Evolutionary conservation across 2,888 invertebrate species (phyloP).

Genomic region (Ophion obscuratus): DNA sequence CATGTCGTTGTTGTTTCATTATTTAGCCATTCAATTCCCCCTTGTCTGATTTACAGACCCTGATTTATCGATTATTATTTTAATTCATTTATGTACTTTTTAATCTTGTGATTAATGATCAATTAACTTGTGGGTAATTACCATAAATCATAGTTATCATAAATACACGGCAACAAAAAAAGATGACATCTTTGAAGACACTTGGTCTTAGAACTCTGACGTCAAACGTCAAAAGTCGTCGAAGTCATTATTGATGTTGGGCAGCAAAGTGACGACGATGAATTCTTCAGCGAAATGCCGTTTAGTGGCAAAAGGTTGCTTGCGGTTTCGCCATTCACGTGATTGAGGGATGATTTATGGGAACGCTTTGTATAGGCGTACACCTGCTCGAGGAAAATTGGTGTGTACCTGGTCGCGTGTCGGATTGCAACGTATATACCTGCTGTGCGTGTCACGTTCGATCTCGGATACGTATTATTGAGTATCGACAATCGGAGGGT

Average conservation of each 20-base stretch:
- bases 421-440: slow-evolving; percentile 68
- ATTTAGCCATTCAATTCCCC: not conserved
- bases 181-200: not conserved
- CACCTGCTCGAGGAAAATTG: slow-evolving; percentile 49
- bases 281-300: slow-evolving; percentile 9
- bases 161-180: not conserved
- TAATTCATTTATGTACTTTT: too few relatives aligned
- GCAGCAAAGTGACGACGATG: slow-evolving; percentile 39
- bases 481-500: slow-evolving; percentile 72
- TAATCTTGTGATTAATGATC: not conserved
- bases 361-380: slow-evolving; percentile 18
- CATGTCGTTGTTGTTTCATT: too few relatives aligned
- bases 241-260: slow-evolving; percentile 14
- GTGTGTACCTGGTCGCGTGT: slow-evolving; percentile 75
- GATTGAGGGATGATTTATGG: slow-evolving; percentile 11
- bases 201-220: not conserved
- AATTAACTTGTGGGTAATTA: not conserved
- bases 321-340: slow-evolving; percentile 36
- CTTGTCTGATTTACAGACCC: not conserved
- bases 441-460: slow-evolving; percentile 74
- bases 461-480: slow-evolving; percentile 73
- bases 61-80: not conserved
- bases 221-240: not conserved
- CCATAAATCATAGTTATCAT: not conserved
- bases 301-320: slow-evolving; percentile 20